phyloP scores from a whole-genome alignment of 1,140 invertebrate genomes.

The silkworm (Bombyx mori) region DNA sequence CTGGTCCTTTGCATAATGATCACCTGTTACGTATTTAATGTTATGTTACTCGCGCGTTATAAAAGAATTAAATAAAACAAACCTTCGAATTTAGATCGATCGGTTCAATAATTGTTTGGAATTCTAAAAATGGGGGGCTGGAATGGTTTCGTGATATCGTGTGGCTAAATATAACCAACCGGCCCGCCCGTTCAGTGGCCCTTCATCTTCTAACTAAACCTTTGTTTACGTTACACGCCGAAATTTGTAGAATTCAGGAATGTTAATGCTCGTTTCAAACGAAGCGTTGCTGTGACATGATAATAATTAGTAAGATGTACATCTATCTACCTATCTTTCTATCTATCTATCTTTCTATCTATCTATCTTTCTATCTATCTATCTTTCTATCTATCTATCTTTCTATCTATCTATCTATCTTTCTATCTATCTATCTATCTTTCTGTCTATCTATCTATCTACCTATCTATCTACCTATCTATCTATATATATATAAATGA shows the following conservation, averaged over 20 bases:
- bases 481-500: no score
- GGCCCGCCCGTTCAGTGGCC: slow-evolving; percentile 20
- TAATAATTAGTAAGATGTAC: no score
- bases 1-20: not conserved
- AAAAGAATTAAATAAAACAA: slow-evolving; percentile 1
- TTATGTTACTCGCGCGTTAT: not conserved
- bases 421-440: no score
- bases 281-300: no score
- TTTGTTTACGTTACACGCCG: slow-evolving; percentile 31
- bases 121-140: slow-evolving; percentile 27
- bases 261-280: slow-evolving; percentile 11
- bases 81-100: not conserved
- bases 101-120: not conserved
- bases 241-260: slow-evolving; percentile 4
- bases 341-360: no score
- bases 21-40: not conserved
- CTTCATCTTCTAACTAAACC: slow-evolving; percentile 32
- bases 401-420: no score
- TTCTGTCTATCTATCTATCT: no score
- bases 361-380: no score
- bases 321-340: no score
- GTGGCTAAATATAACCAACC: slow-evolving; percentile 31
- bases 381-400: no score
- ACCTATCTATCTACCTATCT: no score
- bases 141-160: slow-evolving; percentile 30